Conservation (phyloP, 2,888 invertebrate genomes). For the Leptodirus hochenwartii region DNA sequence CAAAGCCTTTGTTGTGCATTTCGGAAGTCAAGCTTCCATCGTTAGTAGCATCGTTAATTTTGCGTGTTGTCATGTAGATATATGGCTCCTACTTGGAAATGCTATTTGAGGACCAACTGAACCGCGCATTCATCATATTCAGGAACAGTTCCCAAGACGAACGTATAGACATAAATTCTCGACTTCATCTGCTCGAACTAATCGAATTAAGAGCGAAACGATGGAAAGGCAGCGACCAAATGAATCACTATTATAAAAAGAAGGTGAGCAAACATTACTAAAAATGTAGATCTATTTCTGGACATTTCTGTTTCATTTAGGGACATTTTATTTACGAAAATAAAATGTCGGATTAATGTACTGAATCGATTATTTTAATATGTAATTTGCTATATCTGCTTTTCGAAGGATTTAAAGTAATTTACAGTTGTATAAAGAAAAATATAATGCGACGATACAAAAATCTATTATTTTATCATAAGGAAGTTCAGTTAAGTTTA, state of each 20-base stretch:
- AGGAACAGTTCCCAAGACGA: conserved; percentile 81
- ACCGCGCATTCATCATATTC: conserved; percentile 70
- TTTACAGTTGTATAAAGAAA: no score
- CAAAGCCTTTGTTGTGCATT: no score
- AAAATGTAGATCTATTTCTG: no score
- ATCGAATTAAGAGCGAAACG: conserved; percentile 84
- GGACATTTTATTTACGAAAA: conserved; percentile 3
- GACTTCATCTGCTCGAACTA: conserved; percentile 76
- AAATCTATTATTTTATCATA: no score
- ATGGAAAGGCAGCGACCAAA: conserved; percentile 73
- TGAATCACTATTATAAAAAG: conserved; percentile 68
- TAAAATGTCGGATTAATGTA: no score
- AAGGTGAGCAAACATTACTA: conserved; percentile 22
- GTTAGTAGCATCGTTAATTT: no score
- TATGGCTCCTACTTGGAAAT: conserved; percentile 67
- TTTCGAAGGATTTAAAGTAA: no score
- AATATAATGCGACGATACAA: no score
- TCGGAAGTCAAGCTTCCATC: no score
- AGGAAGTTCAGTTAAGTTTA: no score
- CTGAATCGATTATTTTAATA: conserved; percentile 17
- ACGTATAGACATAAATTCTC: conserved; percentile 66
- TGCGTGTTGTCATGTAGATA: no score
- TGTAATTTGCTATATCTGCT: no score
- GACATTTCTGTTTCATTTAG: conserved; percentile 18
- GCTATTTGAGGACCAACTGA: conserved; percentile 69